Evolutionary conservation across 2,113 vertebrate genomes (phyloP).

Genomic region (Toxostoma redivivum): DNA sequence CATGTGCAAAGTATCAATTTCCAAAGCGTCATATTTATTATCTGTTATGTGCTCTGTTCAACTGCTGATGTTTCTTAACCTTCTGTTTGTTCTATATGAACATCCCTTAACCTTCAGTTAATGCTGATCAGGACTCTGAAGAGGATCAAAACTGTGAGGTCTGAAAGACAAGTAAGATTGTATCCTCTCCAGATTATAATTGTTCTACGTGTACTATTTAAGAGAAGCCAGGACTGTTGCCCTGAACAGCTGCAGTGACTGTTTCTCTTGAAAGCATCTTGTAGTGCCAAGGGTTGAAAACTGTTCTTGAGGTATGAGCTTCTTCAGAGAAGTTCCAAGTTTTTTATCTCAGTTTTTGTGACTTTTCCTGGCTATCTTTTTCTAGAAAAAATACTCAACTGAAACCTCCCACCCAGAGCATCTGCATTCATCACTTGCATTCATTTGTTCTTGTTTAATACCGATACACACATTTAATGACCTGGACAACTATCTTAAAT

Average conservation of each 20-base stretch:
- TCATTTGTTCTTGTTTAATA: not conserved
- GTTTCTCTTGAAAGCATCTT: not conserved
- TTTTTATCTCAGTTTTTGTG: not conserved
- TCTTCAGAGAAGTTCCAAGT: not conserved
- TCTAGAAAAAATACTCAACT: not conserved
- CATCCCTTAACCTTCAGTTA: not conserved
- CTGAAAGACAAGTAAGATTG: not conserved
- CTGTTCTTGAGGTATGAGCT: not conserved
- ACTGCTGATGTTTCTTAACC: not conserved
- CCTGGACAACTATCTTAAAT: not conserved
- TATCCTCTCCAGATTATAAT: not conserved
- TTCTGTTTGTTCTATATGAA: not conserved
- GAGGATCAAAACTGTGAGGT: not conserved
- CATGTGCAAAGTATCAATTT: not conserved
- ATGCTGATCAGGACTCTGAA: not conserved
- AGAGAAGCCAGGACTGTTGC: not conserved
- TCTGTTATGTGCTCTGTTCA: not conserved
- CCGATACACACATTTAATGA: not conserved
- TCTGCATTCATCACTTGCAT: not conserved
- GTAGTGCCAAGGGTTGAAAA: not conserved
- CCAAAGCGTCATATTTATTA: not conserved
- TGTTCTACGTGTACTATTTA: fast-evolving
- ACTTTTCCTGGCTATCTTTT: not conserved
- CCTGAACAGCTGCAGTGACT: not conserved
- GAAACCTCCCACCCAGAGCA: not conserved